Conservation (phyloP, 2,888 invertebrate genomes). For the Euplagia quadripunctaria region DNA sequence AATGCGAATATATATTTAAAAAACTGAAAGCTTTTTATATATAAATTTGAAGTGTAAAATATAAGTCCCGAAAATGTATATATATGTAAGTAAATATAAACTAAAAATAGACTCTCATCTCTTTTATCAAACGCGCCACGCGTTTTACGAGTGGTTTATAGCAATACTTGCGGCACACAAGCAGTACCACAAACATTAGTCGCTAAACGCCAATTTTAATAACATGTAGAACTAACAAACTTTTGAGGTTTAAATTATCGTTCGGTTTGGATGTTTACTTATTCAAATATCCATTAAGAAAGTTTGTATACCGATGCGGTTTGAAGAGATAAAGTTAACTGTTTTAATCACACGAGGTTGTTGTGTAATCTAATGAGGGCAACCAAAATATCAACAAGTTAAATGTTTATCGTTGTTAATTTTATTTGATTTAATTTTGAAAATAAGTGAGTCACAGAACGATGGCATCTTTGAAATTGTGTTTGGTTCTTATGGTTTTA, state of each 20-base stretch:
- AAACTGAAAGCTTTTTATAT: no score
- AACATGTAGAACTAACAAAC: conserved; percentile 19
- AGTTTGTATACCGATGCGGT: conserved; percentile 18
- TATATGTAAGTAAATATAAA: no score
- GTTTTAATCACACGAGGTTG: conserved; percentile 12
- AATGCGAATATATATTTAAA: no score
- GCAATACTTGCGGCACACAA: not conserved
- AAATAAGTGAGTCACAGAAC: not conserved
- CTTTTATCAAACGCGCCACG: no score
- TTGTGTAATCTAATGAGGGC: conserved; percentile 12
- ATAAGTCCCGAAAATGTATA: no score
- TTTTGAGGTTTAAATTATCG: conserved; percentile 24
- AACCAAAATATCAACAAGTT: conserved; percentile 16
- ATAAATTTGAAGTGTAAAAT: no score
- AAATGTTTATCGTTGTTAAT: not conserved
- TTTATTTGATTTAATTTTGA: not conserved
- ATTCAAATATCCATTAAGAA: conserved; percentile 41
- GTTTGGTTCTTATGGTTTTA: no score
- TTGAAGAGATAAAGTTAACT: conserved; percentile 19
- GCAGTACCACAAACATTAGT: not conserved
- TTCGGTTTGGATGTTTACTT: conserved; percentile 22
- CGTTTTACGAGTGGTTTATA: not conserved
- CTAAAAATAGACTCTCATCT: no score
- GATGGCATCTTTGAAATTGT: not conserved
- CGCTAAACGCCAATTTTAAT: conserved; percentile 10